Percentiles rank a stretch among this genome's conserved stretches.
Conservation (phyloP, 1,140 invertebrate species). For the Geopemphigus sp. region DNA sequence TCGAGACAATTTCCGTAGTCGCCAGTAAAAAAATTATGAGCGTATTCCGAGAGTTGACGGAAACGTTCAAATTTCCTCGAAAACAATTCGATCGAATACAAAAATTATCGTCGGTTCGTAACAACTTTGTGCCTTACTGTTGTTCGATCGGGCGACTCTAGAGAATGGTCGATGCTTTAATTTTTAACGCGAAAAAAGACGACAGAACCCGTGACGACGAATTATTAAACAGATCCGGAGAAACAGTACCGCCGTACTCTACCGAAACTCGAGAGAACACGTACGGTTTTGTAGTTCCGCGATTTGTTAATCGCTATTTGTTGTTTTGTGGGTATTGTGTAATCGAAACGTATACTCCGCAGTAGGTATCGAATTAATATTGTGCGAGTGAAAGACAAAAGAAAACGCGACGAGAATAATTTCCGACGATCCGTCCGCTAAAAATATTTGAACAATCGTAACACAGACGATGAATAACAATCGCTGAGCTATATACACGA, state of each 20-base stretch:
- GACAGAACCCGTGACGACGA: neutral
- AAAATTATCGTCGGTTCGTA: too few species aligned
- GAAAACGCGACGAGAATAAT: constrained; percentile 9
- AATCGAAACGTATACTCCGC: constrained; percentile 9
- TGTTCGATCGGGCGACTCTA: neutral
- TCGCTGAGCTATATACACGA: too few species aligned
- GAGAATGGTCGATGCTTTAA: neutral
- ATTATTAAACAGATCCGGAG: neutral
- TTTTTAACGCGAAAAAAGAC: neutral
- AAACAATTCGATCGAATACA: too few species aligned
- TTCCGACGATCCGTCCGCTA: neutral
- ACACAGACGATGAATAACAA: constrained; percentile 31
- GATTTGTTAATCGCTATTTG: neutral
- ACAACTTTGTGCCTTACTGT: too few species aligned
- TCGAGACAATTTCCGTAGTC: too few species aligned
- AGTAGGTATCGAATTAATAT: constrained; percentile 23
- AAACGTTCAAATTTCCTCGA: too few species aligned
- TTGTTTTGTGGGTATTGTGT: neutral
- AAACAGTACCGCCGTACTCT: too few species aligned
- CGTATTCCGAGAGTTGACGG: too few species aligned
- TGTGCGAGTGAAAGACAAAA: constrained; percentile 35
- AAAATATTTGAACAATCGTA: neutral
- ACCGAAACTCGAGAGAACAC: too few species aligned
- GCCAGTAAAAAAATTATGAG: too few species aligned
- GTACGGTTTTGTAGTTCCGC: neutral